phyloP scores from a whole-genome alignment of 1,140 invertebrate genomes.

The Capitella teleta region DNA sequence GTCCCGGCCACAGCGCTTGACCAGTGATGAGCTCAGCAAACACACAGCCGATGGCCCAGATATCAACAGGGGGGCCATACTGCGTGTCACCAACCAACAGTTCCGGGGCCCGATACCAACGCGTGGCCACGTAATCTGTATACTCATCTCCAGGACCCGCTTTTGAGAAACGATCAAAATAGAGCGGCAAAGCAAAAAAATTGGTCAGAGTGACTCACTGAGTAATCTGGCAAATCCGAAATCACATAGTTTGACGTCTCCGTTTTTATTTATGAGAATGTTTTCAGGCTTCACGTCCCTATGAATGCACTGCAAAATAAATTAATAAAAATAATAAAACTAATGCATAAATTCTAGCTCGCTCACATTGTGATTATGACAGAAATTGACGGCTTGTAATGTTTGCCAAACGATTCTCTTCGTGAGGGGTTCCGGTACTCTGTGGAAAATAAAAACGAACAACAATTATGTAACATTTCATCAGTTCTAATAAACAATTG shows the following conservation, averaged over 20 bases:
- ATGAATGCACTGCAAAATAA: slow-evolving; percentile 63
- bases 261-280: slow-evolving; percentile 85
- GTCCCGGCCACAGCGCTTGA: slow-evolving; percentile 77
- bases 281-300: slow-evolving; percentile 98
- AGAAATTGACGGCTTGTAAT: slow-evolving; percentile 86
- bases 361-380: slow-evolving; percentile 75
- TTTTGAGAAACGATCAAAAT: slow-evolving; percentile 15
- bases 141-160: slow-evolving; percentile 83
- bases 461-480: too few species aligned
- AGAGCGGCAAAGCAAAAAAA: not conserved
- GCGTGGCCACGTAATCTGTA: slow-evolving; percentile 97
- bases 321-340: too few species aligned
- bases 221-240: slow-evolving; percentile 97
- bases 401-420: slow-evolving; percentile 94
- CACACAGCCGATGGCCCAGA: slow-evolving; percentile 86
- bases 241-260: slow-evolving; percentile 93
- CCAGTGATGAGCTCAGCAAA: slow-evolving; percentile 82
- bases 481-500: too few species aligned
- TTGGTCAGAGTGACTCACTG: slow-evolving; percentile 49
- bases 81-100: slow-evolving; percentile 92
- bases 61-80: slow-evolving; percentile 92
- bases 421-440: slow-evolving; percentile 58
- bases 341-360: too few species aligned
- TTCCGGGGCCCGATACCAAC: slow-evolving; percentile 94
- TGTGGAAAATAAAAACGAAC: not conserved